Evolutionary conservation across 2,113 vertebrate genomes (phyloP).

Genomic region (Eptatretus burgeri): DNA sequence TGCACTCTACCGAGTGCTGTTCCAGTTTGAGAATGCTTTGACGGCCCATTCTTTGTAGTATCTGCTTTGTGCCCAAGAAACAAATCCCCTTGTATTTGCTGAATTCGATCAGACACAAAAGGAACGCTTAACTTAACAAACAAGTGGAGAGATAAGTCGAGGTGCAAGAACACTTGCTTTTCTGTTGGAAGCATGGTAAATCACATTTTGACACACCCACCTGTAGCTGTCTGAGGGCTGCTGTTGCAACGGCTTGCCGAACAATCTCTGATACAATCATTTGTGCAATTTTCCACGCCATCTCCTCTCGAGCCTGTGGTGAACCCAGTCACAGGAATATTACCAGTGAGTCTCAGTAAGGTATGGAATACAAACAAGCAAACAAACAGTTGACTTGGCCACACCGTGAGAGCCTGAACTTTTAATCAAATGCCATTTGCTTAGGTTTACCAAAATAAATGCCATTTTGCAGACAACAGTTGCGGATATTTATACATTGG

Average conservation of each 20-base stretch:
- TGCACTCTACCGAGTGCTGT: no score
- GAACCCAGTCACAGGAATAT: background rate
- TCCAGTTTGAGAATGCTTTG: no score
- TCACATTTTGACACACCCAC: background rate
- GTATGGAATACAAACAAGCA: background rate
- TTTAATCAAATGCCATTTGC: background rate
- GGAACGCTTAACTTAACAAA: no score
- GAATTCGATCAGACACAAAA: no score
- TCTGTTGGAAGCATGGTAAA: no score
- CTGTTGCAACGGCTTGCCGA: slow-evolving; percentile 24
- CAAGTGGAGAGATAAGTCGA: no score
- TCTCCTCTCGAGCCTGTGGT: slow-evolving; percentile 68
- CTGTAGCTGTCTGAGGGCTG: background rate
- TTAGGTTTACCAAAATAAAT: background rate
- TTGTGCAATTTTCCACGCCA: slow-evolving; percentile 95
- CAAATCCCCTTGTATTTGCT: no score
- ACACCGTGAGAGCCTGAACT: background rate
- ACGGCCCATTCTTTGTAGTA: no score
- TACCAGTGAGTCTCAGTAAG: background rate
- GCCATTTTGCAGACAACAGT: background rate
- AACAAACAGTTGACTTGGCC: background rate
- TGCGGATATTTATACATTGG: background rate
- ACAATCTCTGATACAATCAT: slow-evolving; percentile 96
- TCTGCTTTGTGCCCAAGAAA: no score
- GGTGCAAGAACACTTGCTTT: no score